Evolutionary conservation across 2,113 vertebrate genomes (phyloP).

Genomic region (Heptranchias perlo): DNA sequence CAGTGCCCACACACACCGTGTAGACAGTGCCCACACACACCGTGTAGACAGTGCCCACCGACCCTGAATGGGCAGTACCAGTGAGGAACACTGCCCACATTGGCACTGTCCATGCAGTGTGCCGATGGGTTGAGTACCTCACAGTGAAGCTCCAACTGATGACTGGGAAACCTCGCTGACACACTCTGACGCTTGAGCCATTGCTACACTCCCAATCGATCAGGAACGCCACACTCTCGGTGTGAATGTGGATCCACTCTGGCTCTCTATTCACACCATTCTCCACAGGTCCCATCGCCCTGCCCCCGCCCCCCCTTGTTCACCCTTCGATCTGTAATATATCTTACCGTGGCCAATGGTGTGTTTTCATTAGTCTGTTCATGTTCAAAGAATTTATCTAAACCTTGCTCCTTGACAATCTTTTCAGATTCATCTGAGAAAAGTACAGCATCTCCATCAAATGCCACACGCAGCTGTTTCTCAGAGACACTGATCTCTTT

Average conservation of each 20-base stretch:
- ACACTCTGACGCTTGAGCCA: not conserved
- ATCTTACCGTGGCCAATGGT: slow-evolving; percentile 80
- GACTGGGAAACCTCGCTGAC: not conserved
- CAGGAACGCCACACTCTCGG: not conserved
- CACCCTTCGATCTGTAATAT: not conserved
- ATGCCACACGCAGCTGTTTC: slow-evolving; percentile 84
- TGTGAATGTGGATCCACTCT: not conserved
- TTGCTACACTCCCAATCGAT: too few species aligned
- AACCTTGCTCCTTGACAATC: slow-evolving; percentile 83
- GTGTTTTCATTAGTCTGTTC: slow-evolving; percentile 86
- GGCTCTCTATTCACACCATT: not conserved
- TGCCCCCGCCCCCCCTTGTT: not conserved
- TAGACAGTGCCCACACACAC: too few species aligned
- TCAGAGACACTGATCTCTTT: slow-evolving; percentile 71
- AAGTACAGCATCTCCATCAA: slow-evolving; percentile 87
- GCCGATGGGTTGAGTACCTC: not conserved
- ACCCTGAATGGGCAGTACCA: not conserved
- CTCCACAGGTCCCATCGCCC: too few species aligned
- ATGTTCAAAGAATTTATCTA: slow-evolving; percentile 90
- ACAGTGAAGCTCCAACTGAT: not conserved
- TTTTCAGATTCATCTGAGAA: slow-evolving; percentile 92
- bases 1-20: too few species aligned
- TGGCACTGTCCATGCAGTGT: too few species aligned
- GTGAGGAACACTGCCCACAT: too few species aligned
- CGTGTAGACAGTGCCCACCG: too few species aligned